Percentiles rank a stretch among this genome's conserved stretches.
Conservation (phyloP, 1,140 invertebrate genomes). For the Drosophila sulfurigaster region DNA sequence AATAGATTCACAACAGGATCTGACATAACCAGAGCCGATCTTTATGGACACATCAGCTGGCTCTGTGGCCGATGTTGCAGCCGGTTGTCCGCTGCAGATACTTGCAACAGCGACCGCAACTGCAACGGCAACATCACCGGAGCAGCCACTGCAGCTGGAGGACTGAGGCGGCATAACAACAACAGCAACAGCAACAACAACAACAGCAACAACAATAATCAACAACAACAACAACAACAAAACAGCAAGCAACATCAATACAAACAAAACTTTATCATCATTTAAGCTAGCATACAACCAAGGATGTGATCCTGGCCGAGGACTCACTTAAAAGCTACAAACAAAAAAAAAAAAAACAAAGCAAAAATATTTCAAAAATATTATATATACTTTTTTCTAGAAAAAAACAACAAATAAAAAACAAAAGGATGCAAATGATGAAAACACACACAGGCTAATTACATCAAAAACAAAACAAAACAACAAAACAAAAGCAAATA, state of each 20-base stretch:
- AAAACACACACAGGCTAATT: slow-evolving; percentile 36
- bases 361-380: slow-evolving; percentile 76
- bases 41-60: slow-evolving; percentile 72
- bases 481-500: slow-evolving; percentile 35
- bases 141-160: slow-evolving; percentile 44
- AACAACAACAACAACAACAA: slow-evolving; percentile 34
- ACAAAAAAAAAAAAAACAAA: slow-evolving; percentile 49
- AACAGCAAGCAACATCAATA: slow-evolving; percentile 37
- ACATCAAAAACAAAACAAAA: slow-evolving; percentile 19
- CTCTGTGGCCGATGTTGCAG: slow-evolving; percentile 57
- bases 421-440: slow-evolving; percentile 8
- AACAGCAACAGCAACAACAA: slow-evolving; percentile 31
- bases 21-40: slow-evolving; percentile 84
- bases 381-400: slow-evolving; percentile 61
- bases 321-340: slow-evolving; percentile 70
- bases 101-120: slow-evolving; percentile 38
- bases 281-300: slow-evolving; percentile 83
- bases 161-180: slow-evolving; percentile 59
- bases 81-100: slow-evolving; percentile 50
- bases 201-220: slow-evolving; percentile 18
- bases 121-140: slow-evolving; percentile 1
- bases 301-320: slow-evolving; percentile 81
- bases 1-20: slow-evolving; percentile 88
- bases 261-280: slow-evolving; percentile 76
- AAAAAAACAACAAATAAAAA: slow-evolving; percentile 31